Percentiles rank a stretch among this genome's conserved stretches.
phyloP scores from a whole-genome alignment of 2,888 invertebrate genomes.

The Drosophila mimetica region DNA sequence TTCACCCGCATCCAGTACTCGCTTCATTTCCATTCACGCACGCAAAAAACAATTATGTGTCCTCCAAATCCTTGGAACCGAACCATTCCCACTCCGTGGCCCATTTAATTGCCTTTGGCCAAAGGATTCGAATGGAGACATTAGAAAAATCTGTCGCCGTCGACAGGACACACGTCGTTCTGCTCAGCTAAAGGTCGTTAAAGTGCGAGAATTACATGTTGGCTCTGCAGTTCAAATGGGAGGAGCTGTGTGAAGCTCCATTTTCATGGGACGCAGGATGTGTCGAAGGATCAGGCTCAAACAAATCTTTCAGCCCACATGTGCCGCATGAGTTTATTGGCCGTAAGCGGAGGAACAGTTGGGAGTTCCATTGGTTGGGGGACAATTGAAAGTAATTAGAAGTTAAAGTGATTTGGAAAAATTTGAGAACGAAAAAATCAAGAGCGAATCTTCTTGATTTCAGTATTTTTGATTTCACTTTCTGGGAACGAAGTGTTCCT shows the following conservation, averaged over 20 bases:
- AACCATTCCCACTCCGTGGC: conserved; percentile 25
- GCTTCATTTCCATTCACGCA: conserved; percentile 51
- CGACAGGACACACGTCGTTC: conserved; percentile 64
- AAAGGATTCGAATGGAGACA: conserved; percentile 81
- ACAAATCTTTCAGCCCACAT: conserved; percentile 36
- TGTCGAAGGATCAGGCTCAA: conserved; percentile 43
- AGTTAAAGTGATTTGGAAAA: not conserved
- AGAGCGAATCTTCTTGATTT: too few relatives aligned
- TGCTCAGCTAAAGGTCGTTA: conserved; percentile 55
- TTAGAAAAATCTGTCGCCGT: conserved; percentile 81
- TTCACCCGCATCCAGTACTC: conserved; percentile 41
- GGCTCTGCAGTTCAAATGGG: conserved; percentile 16
- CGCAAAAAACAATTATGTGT: conserved; percentile 68
- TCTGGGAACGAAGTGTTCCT: too few relatives aligned
- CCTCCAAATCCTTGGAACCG: conserved; percentile 23
- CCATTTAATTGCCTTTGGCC: conserved; percentile 74
- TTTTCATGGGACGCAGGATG: conserved; percentile 22
- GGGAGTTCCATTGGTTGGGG: conserved; percentile 48
- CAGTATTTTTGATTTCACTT: too few relatives aligned
- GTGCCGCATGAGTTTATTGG: conserved; percentile 55
- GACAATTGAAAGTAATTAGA: not conserved
- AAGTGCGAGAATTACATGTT: conserved; percentile 56
- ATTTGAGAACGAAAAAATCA: too few relatives aligned
- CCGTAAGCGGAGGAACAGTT: conserved; percentile 6
- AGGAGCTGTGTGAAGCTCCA: not conserved